These are phyloP conservation scores for Platyscapa corneri DNA, from an alignment of 1,140 invertebrate genomes.

Conservation along the genomic window DNA sequence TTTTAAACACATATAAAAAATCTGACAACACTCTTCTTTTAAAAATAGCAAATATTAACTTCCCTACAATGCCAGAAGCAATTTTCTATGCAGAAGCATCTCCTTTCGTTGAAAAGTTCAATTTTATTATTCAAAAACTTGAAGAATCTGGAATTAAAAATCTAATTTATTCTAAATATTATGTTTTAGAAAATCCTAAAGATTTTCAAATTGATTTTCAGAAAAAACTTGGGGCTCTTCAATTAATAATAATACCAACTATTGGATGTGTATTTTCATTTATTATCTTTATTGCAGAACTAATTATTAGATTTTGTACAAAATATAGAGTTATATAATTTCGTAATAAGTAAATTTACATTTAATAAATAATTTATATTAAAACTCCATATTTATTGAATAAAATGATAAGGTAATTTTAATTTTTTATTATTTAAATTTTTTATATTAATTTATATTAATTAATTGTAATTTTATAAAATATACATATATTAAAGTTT, in stretches of 20 bases:
- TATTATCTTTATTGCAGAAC: neutral
- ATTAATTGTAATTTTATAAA: too few species aligned
- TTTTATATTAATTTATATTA: too few species aligned
- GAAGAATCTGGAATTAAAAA: neutral
- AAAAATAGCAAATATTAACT: neutral
- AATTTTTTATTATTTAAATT: too few species aligned
- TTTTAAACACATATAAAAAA: neutral
- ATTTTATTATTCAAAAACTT: neutral
- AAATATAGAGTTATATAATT: neutral
- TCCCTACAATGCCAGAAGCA: neutral
- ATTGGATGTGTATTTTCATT: conserved; percentile 6
- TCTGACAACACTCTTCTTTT: neutral
- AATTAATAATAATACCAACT: conserved; percentile 4
- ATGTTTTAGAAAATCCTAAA: neutral
- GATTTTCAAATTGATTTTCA: neutral
- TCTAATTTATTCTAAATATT: neutral
- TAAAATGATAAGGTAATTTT: too few species aligned
- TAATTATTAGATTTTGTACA: neutral
- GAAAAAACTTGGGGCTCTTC: neutral
- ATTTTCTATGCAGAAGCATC: neutral
- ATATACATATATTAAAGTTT: too few species aligned
- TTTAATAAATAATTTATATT: too few species aligned
- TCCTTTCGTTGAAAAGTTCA: neutral
- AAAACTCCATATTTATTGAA: too few species aligned
- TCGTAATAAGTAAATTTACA: too few species aligned